Conservation (phyloP, 2,797 vertebrate species). For the Epinephelus malabaricus region DNA sequence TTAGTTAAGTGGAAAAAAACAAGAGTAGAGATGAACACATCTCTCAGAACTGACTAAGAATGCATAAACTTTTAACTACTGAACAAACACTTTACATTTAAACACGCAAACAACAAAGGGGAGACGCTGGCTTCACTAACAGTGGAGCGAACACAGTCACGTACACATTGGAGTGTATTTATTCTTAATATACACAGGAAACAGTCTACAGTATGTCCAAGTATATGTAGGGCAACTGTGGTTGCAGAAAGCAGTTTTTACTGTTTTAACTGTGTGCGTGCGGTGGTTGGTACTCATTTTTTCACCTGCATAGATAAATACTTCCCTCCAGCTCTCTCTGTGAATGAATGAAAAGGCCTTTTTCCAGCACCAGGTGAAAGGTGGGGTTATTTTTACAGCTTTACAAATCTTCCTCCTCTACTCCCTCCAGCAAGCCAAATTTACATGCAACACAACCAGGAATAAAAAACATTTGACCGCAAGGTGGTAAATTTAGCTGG, state of each 20-base stretch:
- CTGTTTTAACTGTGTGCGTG: slow-evolving; percentile 57
- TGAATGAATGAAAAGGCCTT: slow-evolving; percentile 79
- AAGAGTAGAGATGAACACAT: slow-evolving; percentile 1
- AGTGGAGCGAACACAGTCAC: slow-evolving; percentile 42
- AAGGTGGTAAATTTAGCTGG: slow-evolving; percentile 87
- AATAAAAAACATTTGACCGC: slow-evolving; percentile 83
- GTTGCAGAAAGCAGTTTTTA: slow-evolving; percentile 58
- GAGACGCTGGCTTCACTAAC: slow-evolving; percentile 24
- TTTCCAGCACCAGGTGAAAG: slow-evolving; percentile 83
- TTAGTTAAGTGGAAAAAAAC: background rate
- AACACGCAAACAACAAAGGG: slow-evolving; percentile 40
- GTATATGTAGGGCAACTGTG: slow-evolving; percentile 59
- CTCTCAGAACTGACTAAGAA: slow-evolving; percentile 8
- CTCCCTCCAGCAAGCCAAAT: slow-evolving; percentile 77
- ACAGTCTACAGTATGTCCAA: slow-evolving; percentile 57
- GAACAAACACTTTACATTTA: slow-evolving; percentile 45
- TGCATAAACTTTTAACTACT: slow-evolving; percentile 27
- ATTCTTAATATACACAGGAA: slow-evolving; percentile 67
- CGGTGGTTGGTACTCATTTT: slow-evolving; percentile 60
- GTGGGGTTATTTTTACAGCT: slow-evolving; percentile 85
- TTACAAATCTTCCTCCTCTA: slow-evolving; percentile 81
- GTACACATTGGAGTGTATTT: slow-evolving; percentile 48
- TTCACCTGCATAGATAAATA: slow-evolving; percentile 80
- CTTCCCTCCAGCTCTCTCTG: slow-evolving; percentile 66
- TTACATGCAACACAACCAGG: slow-evolving; percentile 84